A percentile compares a stretch with the other conserved stretches of the same genome.
Evolutionary conservation across 2,113 vertebrate species (phyloP).

Genomic region (Leiothrix lutea): DNA sequence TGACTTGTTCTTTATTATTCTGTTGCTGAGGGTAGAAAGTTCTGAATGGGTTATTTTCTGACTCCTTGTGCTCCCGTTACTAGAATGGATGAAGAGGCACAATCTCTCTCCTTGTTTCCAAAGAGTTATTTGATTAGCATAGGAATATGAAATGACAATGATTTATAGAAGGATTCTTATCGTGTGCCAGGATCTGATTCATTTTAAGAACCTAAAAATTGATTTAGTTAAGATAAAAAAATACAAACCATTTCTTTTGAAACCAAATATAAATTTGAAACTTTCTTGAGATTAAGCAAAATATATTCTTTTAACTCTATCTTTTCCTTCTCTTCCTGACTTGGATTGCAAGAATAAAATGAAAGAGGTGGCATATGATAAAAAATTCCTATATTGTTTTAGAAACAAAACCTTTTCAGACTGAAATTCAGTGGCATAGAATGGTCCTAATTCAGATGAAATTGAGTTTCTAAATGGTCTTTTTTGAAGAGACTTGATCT

Average conservation of each 20-base stretch:
- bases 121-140: background rate
- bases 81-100: background rate
- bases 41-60: background rate
- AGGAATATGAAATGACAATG: background rate
- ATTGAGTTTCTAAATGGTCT: background rate
- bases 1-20: background rate
- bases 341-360: background rate
- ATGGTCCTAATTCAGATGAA: background rate
- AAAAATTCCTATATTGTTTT: background rate
- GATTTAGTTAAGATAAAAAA: background rate
- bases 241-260: background rate
- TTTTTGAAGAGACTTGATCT: background rate
- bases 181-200: background rate
- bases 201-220: background rate
- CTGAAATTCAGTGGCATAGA: background rate
- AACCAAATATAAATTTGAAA: background rate
- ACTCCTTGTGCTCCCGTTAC: background rate
- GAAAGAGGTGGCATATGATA: background rate
- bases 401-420: background rate
- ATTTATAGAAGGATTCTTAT: background rate
- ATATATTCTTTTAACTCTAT: background rate
- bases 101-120: background rate
- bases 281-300: background rate
- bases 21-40: background rate
- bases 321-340: background rate